These are phyloP conservation scores for Liodrosophila aerea DNA, from an alignment of 2,888 invertebrate genomes.

Conservation along the genomic window DNA sequence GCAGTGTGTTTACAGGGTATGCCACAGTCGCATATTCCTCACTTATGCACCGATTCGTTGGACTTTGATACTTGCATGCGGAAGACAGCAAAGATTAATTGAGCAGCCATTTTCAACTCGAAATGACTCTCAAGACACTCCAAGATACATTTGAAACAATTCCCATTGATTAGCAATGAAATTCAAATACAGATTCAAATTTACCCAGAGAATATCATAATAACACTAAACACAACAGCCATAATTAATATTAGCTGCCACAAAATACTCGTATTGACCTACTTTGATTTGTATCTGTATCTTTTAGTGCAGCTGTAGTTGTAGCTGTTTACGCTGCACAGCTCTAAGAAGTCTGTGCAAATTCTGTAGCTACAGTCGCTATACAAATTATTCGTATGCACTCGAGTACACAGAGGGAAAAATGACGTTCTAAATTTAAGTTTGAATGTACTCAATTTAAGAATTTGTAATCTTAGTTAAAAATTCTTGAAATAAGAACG, in stretches of 20 bases:
- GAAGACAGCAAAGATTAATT: conserved; percentile 46
- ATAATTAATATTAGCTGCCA: conserved; percentile 8
- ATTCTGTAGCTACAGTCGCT: no score
- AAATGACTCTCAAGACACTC: conserved; percentile 18
- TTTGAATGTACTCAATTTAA: no score
- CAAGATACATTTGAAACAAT: conserved; percentile 14
- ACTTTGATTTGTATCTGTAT: conserved; percentile 18
- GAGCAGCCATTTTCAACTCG: conserved; percentile 15
- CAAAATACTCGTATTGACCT: conserved; percentile 47
- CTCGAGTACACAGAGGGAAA: no score
- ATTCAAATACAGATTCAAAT: conserved; percentile 27
- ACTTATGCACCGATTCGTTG: not conserved
- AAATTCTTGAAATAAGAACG: no score
- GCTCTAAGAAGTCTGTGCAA: no score
- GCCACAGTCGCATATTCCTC: not conserved
- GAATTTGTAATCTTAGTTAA: no score
- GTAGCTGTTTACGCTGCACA: no score
- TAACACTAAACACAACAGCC: conserved; percentile 2
- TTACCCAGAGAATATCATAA: conserved; percentile 7
- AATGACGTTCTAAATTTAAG: no score
- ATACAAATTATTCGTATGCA: no score
- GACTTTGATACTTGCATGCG: conserved; percentile 42
- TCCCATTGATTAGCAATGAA: conserved; percentile 28
- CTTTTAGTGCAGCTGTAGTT: not conserved
- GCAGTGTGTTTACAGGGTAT: not conserved